These are phyloP conservation scores for Bothrops jararaca DNA, from an alignment of 2,113 vertebrate species.

Conservation along the genomic window DNA sequence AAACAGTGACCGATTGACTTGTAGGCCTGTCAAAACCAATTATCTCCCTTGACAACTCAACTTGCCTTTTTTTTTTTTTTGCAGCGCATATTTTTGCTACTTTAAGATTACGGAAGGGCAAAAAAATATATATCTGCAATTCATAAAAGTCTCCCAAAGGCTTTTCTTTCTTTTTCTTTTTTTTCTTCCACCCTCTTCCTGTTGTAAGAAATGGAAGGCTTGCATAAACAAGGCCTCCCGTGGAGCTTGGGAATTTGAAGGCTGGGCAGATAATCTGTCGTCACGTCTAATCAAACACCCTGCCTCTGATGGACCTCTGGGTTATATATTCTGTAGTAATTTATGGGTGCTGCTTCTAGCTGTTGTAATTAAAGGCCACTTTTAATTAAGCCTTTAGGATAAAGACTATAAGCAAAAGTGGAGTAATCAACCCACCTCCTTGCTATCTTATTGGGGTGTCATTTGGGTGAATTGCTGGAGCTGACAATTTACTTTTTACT, in stretches of 20 bases:
- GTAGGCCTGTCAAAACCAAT: conserved; percentile 94
- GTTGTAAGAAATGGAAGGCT: neutral
- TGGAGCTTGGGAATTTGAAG: conserved; percentile 30
- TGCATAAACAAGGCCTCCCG: neutral
- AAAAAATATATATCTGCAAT: neutral
- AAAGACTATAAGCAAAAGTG: neutral
- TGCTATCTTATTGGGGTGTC: neutral
- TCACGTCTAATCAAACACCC: conserved; percentile 23
- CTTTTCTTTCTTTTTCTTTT: neutral
- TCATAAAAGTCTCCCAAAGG: too few relatives aligned
- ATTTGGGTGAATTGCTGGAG: neutral
- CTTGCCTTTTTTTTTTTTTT: conserved; percentile 59
- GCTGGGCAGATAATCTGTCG: conserved; percentile 20
- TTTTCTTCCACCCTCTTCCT: too few relatives aligned
- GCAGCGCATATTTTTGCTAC: conserved; percentile 55
- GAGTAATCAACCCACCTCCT: neutral
- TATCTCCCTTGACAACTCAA: conserved; percentile 86
- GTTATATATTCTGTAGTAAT: conserved; percentile 31
- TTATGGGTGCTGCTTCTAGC: conserved; percentile 19
- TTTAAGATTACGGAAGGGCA: conserved; percentile 44
- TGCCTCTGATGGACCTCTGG: conserved; percentile 10
- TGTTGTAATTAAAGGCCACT: conserved; percentile 22
- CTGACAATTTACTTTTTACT: neutral
- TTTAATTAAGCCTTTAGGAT: conserved; percentile 26
- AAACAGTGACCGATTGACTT: conserved; percentile 95